Conservation (phyloP, 2,797 vertebrate species). For the Falco concolor region DNA sequence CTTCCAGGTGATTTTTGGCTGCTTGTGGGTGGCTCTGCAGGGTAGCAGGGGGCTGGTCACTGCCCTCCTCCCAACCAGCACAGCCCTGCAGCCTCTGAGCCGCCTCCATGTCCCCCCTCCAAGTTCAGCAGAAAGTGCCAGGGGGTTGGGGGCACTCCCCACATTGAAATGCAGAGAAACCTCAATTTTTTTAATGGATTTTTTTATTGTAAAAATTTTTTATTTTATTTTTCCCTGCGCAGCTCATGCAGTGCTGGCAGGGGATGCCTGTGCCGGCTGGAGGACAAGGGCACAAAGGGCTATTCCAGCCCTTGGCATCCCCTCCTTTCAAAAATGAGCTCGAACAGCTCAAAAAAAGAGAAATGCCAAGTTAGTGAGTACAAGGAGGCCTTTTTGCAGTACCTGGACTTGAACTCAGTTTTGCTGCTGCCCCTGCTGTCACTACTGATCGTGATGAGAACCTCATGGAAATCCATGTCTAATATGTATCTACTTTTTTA, state of each 20-base stretch:
- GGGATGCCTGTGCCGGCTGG: fast-evolving
- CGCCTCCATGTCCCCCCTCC: not conserved
- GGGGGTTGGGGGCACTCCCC: too few relatives aligned
- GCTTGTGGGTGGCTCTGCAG: not conserved
- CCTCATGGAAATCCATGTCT: not conserved
- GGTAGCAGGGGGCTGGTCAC: fast-evolving
- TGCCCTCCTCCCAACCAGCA: not conserved
- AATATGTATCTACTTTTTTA: not conserved
- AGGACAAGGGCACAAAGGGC: not conserved
- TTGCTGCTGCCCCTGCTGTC: not conserved
- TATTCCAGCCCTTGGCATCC: not conserved
- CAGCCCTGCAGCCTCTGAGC: not conserved
- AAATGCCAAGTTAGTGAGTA: conserved; percentile 60
- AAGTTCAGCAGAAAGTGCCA: not conserved
- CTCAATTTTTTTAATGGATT: too few relatives aligned
- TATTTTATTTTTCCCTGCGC: not conserved
- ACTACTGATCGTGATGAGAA: not conserved
- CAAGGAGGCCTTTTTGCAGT: not conserved
- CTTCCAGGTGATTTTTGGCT: not conserved
- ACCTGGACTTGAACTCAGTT: not conserved
- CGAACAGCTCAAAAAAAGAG: not conserved
- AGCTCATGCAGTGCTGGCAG: fast-evolving
- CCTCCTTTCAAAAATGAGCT: not conserved
- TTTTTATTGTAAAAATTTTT: too few relatives aligned
- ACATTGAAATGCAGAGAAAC: not conserved